Conservation (phyloP, 2,797 vertebrate genomes). For the Argya squamiceps region DNA sequence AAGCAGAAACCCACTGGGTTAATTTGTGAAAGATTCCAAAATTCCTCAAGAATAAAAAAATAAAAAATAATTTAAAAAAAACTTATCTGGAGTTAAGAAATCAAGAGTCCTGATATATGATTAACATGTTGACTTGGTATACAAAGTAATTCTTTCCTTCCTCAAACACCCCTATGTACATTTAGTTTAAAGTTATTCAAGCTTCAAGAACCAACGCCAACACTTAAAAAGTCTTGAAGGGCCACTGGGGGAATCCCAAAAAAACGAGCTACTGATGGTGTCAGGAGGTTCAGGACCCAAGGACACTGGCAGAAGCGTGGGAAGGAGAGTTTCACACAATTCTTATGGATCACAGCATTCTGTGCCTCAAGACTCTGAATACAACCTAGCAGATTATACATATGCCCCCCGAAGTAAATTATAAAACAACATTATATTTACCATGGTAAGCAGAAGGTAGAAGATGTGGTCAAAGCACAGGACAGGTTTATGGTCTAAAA, state of each 20-base stretch:
- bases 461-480: background rate
- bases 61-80: background rate
- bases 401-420: background rate
- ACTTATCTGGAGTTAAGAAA: background rate
- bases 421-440: background rate
- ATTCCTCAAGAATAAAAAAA: background rate
- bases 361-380: background rate
- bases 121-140: background rate
- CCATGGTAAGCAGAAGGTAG: background rate
- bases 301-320: background rate
- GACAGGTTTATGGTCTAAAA: background rate
- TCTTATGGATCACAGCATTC: background rate
- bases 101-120: accelerated
- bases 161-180: background rate
- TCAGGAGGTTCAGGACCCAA: background rate
- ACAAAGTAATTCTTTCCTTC: background rate
- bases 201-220: background rate
- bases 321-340: background rate
- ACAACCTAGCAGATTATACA: background rate
- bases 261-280: background rate
- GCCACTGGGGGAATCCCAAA: too few species aligned
- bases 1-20: background rate
- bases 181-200: background rate
- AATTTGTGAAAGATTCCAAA: background rate
- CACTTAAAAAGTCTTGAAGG: too few species aligned